A percentile compares a stretch with the other conserved stretches of the same genome.
phyloP scores from a whole-genome alignment of 2,888 invertebrate species.

The Eretmocerus hayati region DNA sequence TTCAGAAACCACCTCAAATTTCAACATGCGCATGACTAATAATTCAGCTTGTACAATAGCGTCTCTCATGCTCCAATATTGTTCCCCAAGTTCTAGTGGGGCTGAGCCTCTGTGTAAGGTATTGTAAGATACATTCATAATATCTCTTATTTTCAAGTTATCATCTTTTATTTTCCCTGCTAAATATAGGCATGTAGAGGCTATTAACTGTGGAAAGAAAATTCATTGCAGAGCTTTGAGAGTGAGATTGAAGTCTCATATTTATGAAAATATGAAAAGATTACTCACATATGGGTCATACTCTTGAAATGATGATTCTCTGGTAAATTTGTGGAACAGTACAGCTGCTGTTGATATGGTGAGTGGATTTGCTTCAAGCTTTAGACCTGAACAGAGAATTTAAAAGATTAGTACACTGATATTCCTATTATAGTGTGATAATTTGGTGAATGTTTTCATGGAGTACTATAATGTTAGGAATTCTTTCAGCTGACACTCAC shows the following conservation, averaged over 20 bases:
- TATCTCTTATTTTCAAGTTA: conserved; percentile 77
- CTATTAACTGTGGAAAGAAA: conserved; percentile 59
- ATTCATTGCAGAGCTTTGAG: no score
- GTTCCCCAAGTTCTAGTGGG: conserved; percentile 81
- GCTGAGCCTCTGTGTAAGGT: conserved; percentile 70
- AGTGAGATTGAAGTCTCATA: no score
- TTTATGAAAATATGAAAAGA: no score
- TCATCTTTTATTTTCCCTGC: conserved; percentile 93
- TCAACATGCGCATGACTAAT: conserved; percentile 73
- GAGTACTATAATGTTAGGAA: neutral
- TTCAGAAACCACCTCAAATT: conserved; percentile 65
- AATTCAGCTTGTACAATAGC: conserved; percentile 88
- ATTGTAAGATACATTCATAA: conserved; percentile 86
- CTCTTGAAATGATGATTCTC: conserved; percentile 69
- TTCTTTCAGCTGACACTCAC: conserved; percentile 33
- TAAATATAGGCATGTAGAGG: conserved; percentile 81
- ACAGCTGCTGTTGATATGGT: conserved; percentile 81
- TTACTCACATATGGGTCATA: conserved; percentile 78
- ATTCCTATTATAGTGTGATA: no score
- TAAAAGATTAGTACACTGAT: no score
- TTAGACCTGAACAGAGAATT: conserved; percentile 57
- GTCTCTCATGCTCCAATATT: conserved; percentile 87
- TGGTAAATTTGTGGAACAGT: conserved; percentile 83
- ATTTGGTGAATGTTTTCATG: neutral
- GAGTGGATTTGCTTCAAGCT: conserved; percentile 76